These are phyloP conservation scores for Malacoraja senta DNA, from an alignment of 2,797 vertebrate species.

Conservation along the genomic window DNA sequence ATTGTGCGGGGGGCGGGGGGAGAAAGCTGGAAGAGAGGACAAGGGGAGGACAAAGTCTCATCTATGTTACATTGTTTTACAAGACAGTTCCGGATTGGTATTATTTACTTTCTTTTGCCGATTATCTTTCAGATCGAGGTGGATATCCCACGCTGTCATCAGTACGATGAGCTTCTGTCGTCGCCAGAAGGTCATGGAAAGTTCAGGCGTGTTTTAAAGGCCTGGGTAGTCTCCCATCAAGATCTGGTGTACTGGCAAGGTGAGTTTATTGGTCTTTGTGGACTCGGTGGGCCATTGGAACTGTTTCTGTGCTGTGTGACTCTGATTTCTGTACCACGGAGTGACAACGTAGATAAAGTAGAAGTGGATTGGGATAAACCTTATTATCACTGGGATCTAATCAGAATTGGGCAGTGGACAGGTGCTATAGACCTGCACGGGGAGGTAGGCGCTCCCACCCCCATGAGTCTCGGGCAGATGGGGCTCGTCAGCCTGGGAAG, in stretches of 20 bases:
- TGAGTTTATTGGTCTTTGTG: conserved; percentile 44
- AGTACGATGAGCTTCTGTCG: conserved; percentile 92
- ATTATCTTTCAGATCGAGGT: conserved; percentile 80
- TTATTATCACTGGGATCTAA: neutral
- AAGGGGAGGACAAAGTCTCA: no score
- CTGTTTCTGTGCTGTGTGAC: no score
- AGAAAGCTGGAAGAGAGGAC: no score
- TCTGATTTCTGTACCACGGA: neutral
- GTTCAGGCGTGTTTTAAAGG: conserved; percentile 91
- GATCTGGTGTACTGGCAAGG: conserved; percentile 98
- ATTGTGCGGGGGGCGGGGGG: no score
- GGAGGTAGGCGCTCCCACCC: no score
- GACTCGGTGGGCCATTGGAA: no score
- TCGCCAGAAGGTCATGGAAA: conserved; percentile 94
- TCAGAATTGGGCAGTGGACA: no score
- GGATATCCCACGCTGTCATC: conserved; percentile 96
- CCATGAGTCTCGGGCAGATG: no score
- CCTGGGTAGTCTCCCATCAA: conserved; percentile 96
- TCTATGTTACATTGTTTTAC: neutral
- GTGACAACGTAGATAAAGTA: neutral
- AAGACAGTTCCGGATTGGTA: neutral
- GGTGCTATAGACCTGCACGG: no score
- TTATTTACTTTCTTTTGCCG: conserved; percentile 40
- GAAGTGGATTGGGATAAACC: neutral
- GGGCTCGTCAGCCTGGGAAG: no score